phyloP scores from a whole-genome alignment of 2,113 vertebrate species.

The Gymnobelideus leadbeateri region DNA sequence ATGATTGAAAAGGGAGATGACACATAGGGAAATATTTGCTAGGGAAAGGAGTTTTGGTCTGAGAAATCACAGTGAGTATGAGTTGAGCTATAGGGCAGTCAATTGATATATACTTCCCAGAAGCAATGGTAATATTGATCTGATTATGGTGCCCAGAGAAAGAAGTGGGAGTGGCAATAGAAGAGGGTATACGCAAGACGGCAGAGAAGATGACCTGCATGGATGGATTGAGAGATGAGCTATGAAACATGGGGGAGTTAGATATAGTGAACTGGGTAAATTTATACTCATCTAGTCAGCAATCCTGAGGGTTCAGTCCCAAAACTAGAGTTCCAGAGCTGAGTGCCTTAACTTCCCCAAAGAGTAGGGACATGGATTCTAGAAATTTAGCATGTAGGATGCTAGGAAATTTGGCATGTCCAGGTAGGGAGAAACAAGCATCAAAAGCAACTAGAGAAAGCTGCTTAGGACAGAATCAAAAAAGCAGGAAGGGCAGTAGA shows the following conservation, averaged over 20 bases:
- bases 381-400: too few relatives aligned
- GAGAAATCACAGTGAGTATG: not conserved
- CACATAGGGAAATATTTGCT: not conserved
- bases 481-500: too few relatives aligned
- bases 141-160: not conserved
- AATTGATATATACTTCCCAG: not conserved
- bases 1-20: not conserved
- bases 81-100: not conserved
- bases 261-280: not conserved
- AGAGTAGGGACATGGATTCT: not conserved
- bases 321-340: not conserved
- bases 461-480: too few relatives aligned
- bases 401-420: too few relatives aligned
- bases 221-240: not conserved
- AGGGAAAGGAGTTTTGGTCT: not conserved
- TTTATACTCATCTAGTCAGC: not conserved
- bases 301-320: not conserved
- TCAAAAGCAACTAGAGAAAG: too few relatives aligned
- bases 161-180: not conserved
- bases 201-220: not conserved
- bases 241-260: not conserved
- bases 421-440: too few relatives aligned
- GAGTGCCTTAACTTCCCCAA: not conserved
- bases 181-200: not conserved
- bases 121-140: not conserved